Base-by-base conservation (phyloP, 2,113 vertebrate species). In the Oncorhynchus masou region DNA sequence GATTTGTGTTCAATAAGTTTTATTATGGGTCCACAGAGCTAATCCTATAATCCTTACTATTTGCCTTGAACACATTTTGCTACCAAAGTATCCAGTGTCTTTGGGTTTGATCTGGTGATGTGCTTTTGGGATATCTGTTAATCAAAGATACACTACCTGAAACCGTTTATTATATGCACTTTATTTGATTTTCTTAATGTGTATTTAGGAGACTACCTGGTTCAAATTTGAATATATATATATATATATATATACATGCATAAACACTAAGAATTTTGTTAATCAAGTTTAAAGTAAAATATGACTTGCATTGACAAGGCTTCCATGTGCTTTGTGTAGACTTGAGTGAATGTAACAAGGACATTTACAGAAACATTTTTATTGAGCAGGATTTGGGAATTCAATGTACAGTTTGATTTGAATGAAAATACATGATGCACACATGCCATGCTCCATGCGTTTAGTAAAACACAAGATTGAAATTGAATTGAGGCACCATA, bases 51-150 rank as follows among this genome's bases (percentile, higher is more conserved):
- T 68, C 19, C 27, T n/a, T 27, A 34, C 2, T 34, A 68, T 27
- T 27, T 29, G 34, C 7, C 51, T 70, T 15, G 54, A 65, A 70
- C 29, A 24, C 15, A 31, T 59, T 51, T 34, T 54, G 51, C n/a
- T 70, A 79, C 78, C 78, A 79, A 79, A 75, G 73, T 45, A 48
- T 48, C 39, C 59, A 39, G 68, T 79, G 59, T 68, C 27, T 3
- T 68, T 64, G 22, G 75, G 59, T 74, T 83, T 79, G 86, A 20
- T 20, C 88, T 85, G 89, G 87, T 86, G 90, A 84, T 73, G 62
- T 88, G 78, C 87, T 90, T 85, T 85, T 90, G 81, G 88, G 20
- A 27, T 73, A 22, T 73, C 49, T 74, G 66, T 69, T 71, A 73
- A 34, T 67, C 69, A 71, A 59, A 25, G 25, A 67, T 51, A 62